Evolutionary conservation across 2,797 vertebrate species (phyloP).

Genomic region (Adrianichthys oophorus): DNA sequence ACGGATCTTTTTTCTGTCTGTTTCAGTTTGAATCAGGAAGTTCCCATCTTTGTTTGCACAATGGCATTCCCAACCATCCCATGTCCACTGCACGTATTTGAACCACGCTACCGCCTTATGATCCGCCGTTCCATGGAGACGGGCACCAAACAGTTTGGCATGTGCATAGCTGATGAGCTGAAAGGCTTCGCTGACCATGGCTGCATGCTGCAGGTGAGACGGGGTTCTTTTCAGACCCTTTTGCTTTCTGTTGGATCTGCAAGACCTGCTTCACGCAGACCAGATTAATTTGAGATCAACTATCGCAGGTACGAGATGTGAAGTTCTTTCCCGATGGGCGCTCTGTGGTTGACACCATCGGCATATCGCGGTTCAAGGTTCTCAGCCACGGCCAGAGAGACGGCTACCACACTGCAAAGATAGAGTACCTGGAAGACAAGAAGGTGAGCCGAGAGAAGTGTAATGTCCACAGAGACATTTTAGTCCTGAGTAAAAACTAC

Average conservation of each 20-base stretch:
- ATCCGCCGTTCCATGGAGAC: slow-evolving; percentile 95
- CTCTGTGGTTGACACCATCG: slow-evolving; percentile 89
- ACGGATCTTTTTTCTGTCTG: not conserved
- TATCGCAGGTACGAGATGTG: slow-evolving; percentile 82
- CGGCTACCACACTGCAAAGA: slow-evolving; percentile 92
- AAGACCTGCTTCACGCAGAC: not conserved
- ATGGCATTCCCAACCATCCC: slow-evolving; percentile 95
- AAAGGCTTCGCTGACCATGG: slow-evolving; percentile 91
- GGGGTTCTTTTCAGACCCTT: not conserved
- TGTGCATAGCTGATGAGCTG: slow-evolving; percentile 91
- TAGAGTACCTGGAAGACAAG: slow-evolving; percentile 90
- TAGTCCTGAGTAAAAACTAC: too few species aligned
- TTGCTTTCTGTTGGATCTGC: too few species aligned
- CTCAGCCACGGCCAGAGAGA: slow-evolving; percentile 89
- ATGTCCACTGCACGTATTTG: slow-evolving; percentile 91
- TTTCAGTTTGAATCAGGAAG: slow-evolving; percentile 90
- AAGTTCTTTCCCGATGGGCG: slow-evolving; percentile 93
- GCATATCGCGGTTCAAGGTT: slow-evolving; percentile 87
- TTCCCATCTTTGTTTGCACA: slow-evolving; percentile 94
- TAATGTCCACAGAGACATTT: too few species aligned
- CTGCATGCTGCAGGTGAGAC: slow-evolving; percentile 86
- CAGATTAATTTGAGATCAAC: accelerated
- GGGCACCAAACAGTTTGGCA: slow-evolving; percentile 91
- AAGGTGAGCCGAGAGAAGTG: slow-evolving; percentile 75
- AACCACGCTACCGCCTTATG: slow-evolving; percentile 92